Conservation (phyloP, 2,797 vertebrate genomes). For the Alauda arvensis region DNA sequence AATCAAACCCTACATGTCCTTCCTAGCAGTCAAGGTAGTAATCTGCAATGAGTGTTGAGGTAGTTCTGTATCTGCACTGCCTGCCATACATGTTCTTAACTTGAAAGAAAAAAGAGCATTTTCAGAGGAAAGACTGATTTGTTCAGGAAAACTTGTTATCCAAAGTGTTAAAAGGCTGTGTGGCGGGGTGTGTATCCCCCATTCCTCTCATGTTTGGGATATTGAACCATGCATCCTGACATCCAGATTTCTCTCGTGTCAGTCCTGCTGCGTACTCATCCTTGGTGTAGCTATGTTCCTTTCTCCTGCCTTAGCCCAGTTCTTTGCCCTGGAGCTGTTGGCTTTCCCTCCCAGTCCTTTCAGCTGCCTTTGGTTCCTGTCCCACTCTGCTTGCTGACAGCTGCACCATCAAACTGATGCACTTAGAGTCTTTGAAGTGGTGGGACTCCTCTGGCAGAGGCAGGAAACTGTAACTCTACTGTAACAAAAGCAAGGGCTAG, state of each 20-base stretch:
- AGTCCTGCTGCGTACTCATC: not conserved
- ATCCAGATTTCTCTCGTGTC: not conserved
- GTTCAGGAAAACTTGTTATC: not conserved
- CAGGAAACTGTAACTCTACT: not conserved
- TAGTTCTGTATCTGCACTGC: not conserved
- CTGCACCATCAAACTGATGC: not conserved
- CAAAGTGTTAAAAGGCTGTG: not conserved
- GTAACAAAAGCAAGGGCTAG: conserved; percentile 14
- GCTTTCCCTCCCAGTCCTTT: not conserved
- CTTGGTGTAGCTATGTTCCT: not conserved
- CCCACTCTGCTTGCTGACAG: not conserved
- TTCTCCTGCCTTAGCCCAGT: not conserved
- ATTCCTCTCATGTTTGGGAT: not conserved
- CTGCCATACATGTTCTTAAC: not conserved
- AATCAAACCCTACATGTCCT: not conserved
- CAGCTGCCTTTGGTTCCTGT: not conserved
- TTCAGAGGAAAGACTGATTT: not conserved
- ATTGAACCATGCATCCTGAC: not conserved
- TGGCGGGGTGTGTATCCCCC: not conserved
- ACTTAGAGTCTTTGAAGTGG: not conserved
- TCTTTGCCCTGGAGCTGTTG: not conserved
- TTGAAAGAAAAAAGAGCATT: not conserved
- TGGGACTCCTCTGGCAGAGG: not conserved
- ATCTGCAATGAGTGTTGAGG: not conserved
- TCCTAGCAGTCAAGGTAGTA: not conserved